Conservation (phyloP, 1,140 invertebrate genomes). For the Caenorhabditis remanei region DNA sequence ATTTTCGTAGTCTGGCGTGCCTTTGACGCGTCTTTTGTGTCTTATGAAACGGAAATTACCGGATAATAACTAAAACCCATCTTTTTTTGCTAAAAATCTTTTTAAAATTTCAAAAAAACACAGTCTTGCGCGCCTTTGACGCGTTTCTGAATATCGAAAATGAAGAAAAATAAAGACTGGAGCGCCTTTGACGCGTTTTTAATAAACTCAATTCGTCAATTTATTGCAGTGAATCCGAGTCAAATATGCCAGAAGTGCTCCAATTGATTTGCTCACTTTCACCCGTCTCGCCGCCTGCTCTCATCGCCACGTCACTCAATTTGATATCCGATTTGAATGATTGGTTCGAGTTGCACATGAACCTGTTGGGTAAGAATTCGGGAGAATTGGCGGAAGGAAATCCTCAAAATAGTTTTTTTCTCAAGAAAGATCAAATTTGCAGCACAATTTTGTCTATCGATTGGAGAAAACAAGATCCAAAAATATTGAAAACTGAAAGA, state of each 20-base stretch:
- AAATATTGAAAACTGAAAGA: too few species aligned
- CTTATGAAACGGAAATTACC: too few species aligned
- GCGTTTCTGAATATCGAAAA: too few species aligned
- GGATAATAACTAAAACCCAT: too few species aligned
- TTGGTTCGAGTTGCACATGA: conserved; percentile 91
- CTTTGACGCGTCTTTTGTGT: too few species aligned
- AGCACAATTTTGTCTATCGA: too few species aligned
- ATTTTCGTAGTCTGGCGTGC: not conserved
- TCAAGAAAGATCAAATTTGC: too few species aligned
- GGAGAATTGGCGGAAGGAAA: not conserved
- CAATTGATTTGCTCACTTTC: conserved; percentile 90
- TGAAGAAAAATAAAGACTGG: too few species aligned
- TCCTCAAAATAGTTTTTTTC: not conserved
- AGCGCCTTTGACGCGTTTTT: not conserved
- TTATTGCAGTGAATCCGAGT: conserved; percentile 86
- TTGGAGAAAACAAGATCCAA: too few species aligned
- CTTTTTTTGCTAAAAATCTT: too few species aligned
- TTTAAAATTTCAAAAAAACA: too few species aligned
- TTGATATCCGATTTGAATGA: conserved; percentile 92
- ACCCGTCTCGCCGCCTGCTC: conserved; percentile 87
- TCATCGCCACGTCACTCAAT: conserved; percentile 88
- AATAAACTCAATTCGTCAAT: not conserved
- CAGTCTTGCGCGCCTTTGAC: not conserved
- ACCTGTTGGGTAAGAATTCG: conserved; percentile 82
- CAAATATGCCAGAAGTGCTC: conserved; percentile 91